These are phyloP conservation scores for Rhagologus leucostigma DNA, from an alignment of 2,113 vertebrate species.

Conservation along the genomic window DNA sequence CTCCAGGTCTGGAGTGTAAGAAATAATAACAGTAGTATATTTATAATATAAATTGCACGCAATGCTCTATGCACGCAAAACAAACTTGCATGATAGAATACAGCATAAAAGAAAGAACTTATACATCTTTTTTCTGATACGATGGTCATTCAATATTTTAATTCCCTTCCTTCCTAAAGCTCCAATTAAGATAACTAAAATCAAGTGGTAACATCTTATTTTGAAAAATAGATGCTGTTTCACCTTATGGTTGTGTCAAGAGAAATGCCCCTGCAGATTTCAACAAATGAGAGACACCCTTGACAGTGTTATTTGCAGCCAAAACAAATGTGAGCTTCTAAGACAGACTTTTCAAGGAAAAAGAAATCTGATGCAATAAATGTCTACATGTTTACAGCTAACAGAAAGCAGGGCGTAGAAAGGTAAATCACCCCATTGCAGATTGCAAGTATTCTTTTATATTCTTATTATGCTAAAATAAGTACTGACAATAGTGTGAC, in stretches of 20 bases:
- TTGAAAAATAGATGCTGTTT: background rate
- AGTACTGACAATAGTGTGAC: background rate
- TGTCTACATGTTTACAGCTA: background rate
- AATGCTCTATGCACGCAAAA: background rate
- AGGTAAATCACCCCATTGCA: fast-evolving
- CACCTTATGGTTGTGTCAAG: background rate
- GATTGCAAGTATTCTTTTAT: background rate
- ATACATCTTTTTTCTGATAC: background rate
- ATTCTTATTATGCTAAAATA: background rate
- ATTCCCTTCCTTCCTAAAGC: background rate
- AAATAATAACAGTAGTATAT: background rate
- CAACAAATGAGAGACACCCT: background rate
- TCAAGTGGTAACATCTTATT: background rate
- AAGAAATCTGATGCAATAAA: background rate
- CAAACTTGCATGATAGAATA: background rate
- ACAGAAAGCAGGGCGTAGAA: background rate
- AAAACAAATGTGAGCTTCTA: background rate
- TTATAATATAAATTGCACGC: background rate
- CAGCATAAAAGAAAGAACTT: background rate
- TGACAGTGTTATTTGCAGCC: background rate
- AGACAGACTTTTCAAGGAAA: background rate
- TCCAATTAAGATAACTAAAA: background rate
- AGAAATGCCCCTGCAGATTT: background rate
- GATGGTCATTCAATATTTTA: background rate
- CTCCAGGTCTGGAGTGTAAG: background rate